Base-by-base conservation (phyloP, 1,140 invertebrate species). In the Adelges cooleyi region DNA sequence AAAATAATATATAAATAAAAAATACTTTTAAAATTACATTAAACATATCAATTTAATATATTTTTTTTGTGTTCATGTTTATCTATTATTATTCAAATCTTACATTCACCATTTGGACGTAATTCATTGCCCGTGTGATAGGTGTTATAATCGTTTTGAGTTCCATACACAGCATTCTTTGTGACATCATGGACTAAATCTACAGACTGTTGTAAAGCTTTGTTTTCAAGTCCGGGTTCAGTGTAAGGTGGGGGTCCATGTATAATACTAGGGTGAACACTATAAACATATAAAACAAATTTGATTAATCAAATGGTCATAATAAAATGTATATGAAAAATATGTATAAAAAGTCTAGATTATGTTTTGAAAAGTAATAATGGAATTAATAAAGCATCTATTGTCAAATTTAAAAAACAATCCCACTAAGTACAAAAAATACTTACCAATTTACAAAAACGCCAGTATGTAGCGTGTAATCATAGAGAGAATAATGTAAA, bases 161-260 rank as follows among this genome's bases (percentile, higher is more conserved):
- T 81, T 18, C 84, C 86, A 73, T 90, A 90, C 9, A 89, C 82
- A 0, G 84, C 82, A 74, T 89, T 90, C 9, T 89, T 87, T 69
- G 89, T 85, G 59, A 89, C 86, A 76, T 91, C 82, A 33, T 87
- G 83, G 0, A 85, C 87, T 66, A 90, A 77, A 71, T 92, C 88
- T 79, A 91, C 81, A 15, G 86, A 89, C 73, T 89, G 85, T 74
- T 94, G 89, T 10, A 93, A 76, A 27, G 88, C 90, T 76, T 93
- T 93, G 74, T 93, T 93, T 75, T 93, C 90, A 75, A 92, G 84
- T 5, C 87, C 87, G n/a, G 84, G 82, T 22, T 84, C 82, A 15
- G 86, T 84, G 70, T 88, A 89, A 70, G 92, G 92, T 11, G 90
- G 90, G 67, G 84, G 87, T 73, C 87, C 87, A 67, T 86, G 83